phyloP scores from a whole-genome alignment of 2,113 vertebrate genomes.

The Pachypanchax playfairii region DNA sequence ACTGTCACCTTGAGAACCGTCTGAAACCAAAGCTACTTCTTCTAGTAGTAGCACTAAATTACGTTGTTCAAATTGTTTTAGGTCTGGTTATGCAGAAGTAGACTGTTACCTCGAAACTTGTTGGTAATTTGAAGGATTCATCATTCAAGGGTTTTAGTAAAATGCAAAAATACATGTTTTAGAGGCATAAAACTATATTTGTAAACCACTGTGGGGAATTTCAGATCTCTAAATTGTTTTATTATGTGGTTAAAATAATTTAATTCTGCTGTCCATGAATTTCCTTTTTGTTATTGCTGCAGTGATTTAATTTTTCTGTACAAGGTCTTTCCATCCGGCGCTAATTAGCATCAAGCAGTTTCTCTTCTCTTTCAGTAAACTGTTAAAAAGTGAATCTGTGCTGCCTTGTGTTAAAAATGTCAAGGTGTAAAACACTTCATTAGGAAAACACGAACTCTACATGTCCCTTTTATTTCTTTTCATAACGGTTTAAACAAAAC shows the following conservation, averaged over 20 bases:
- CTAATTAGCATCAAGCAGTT: slow-evolving; percentile 30
- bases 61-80: too few relatives aligned
- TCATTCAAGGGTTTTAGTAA: too few relatives aligned
- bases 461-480: slow-evolving; percentile 2
- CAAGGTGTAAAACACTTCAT: slow-evolving; percentile 5
- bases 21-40: slow-evolving; percentile 60
- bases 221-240: too few relatives aligned
- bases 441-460: not conserved
- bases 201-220: not conserved
- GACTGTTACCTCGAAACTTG: not conserved
- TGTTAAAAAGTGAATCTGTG: slow-evolving; percentile 18
- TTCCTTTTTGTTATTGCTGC: too few relatives aligned
- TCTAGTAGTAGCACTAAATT: not conserved
- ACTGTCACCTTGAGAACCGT: slow-evolving; percentile 27
- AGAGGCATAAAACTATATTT: too few relatives aligned
- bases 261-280: too few relatives aligned
- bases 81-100: not conserved
- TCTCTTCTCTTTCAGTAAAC: slow-evolving; percentile 8
- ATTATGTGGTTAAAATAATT: too few relatives aligned
- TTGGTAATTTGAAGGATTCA: too few relatives aligned
- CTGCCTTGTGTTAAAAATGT: not conserved
- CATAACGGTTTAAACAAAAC: not conserved
- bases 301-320: too few relatives aligned
- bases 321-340: not conserved
- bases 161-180: too few relatives aligned